phyloP scores from a whole-genome alignment of 2,113 vertebrate genomes.

The Ptilorrhoa leucosticta region DNA sequence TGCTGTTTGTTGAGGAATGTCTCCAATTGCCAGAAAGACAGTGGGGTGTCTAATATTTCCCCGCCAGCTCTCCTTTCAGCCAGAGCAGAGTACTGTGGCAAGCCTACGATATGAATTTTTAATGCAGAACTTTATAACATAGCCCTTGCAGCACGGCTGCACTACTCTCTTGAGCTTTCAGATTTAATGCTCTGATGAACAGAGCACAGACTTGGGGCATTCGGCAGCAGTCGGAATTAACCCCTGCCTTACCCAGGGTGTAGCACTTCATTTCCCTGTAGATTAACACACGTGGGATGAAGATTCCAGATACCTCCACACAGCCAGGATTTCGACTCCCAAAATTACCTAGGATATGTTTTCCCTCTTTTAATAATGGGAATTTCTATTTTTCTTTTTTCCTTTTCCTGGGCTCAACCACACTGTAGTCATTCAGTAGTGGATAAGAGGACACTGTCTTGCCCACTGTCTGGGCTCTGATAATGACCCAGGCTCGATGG shows the following conservation, averaged over 20 bases:
- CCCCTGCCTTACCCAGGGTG: constrained; percentile 44
- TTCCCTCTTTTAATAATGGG: background rate
- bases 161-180: constrained; percentile 77
- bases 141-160: constrained; percentile 73
- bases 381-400: too few relatives aligned
- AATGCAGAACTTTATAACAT: constrained; percentile 88
- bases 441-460: background rate
- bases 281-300: background rate
- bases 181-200: constrained; percentile 82
- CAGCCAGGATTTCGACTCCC: background rate
- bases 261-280: constrained; percentile 46
- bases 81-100: constrained; percentile 75
- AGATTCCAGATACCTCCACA: background rate
- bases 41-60: constrained; percentile 78
- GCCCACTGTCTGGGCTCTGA: background rate
- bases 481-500: background rate
- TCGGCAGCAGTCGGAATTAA: constrained; percentile 72
- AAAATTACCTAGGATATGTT: background rate
- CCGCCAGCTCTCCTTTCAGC: constrained; percentile 76
- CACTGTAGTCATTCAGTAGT: background rate
- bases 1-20: constrained; percentile 81
- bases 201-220: constrained; percentile 71
- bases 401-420: background rate
- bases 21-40: constrained; percentile 78
- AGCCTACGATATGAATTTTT: constrained; percentile 91